These are phyloP conservation scores for Trichoplusia ni DNA, from an alignment of 1,140 invertebrate genomes.

Conservation along the genomic window DNA sequence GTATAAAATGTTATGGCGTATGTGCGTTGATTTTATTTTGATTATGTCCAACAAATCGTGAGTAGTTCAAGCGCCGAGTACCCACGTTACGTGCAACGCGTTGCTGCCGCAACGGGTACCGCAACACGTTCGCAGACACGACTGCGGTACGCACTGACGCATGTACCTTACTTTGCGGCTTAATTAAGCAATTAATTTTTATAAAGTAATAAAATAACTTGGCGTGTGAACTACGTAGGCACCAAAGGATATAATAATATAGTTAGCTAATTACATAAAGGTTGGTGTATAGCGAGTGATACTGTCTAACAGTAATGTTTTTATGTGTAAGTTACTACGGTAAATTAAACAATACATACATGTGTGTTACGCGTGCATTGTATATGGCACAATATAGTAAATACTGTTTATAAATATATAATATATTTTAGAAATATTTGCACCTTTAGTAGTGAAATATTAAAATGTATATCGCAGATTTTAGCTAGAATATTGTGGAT, in stretches of 20 bases:
- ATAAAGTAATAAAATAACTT: constrained; percentile 41
- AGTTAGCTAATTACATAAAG: constrained; percentile 67
- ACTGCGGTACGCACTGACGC: neutral
- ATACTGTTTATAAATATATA: constrained; percentile 75
- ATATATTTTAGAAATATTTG: constrained; percentile 81
- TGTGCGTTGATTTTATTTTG: constrained; percentile 69
- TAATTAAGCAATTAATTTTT: constrained; percentile 26
- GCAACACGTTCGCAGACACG: neutral
- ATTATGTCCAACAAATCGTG: constrained; percentile 57
- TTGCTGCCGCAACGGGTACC: neutral
- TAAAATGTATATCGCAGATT: constrained; percentile 75
- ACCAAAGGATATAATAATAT: constrained; percentile 66
- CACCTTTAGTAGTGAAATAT: constrained; percentile 78
- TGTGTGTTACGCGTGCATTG: constrained; percentile 75
- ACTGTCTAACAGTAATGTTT: constrained; percentile 77
- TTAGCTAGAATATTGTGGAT: constrained; percentile 66
- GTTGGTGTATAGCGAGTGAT: constrained; percentile 72
- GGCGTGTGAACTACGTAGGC: constrained; percentile 70
- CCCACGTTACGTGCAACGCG: neutral
- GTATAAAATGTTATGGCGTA: constrained; percentile 78
- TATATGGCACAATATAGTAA: constrained; percentile 74
- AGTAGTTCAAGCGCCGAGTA: constrained; percentile 69
- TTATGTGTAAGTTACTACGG: constrained; percentile 67
- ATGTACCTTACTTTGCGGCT: constrained; percentile 27
- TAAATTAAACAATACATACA: constrained; percentile 53